These are phyloP conservation scores for Ariopsis seemanni DNA, from an alignment of 2,113 vertebrate species.

Conservation along the genomic window DNA sequence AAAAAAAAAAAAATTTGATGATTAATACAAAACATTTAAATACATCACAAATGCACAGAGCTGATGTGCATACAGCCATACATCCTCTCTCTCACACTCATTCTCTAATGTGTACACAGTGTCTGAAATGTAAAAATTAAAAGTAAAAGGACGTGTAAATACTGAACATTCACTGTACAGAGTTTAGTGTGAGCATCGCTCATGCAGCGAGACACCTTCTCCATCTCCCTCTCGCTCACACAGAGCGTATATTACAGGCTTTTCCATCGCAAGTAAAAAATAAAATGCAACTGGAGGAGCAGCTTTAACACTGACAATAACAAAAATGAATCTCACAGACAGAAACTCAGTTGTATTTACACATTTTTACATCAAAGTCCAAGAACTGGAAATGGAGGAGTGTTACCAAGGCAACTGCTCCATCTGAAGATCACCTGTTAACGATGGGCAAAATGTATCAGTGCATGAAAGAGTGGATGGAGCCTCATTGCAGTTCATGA, in stretches of 20 bases:
- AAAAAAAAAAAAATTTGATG: conserved; percentile 54
- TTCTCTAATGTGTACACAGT: conserved; percentile 66
- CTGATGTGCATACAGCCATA: conserved; percentile 52
- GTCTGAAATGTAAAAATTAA: conserved; percentile 61
- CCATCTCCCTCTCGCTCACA: conserved; percentile 51
- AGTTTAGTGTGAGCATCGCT: conserved; percentile 80
- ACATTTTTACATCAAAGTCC: conserved; percentile 83
- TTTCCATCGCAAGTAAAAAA: conserved; percentile 64
- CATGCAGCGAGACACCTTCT: conserved; percentile 77
- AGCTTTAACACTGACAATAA: conserved; percentile 81
- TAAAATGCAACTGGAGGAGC: conserved; percentile 78
- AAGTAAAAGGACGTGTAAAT: conserved; percentile 80
- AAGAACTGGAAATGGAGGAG: conserved; percentile 1
- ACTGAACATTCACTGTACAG: conserved; percentile 93
- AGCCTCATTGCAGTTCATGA: conserved; percentile 60
- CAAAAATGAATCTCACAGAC: conserved; percentile 70
- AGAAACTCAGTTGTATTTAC: conserved; percentile 85
- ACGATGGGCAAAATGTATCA: neutral
- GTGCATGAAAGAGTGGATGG: conserved; percentile 11
- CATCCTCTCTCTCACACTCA: conserved; percentile 67
- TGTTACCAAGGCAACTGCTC: neutral
- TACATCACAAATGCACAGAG: conserved; percentile 71
- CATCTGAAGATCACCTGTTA: neutral
- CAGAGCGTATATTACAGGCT: conserved; percentile 63
- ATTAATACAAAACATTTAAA: conserved; percentile 79